Conservation (phyloP, 2,888 invertebrate species). For the Xestoiulus laeticollis region DNA sequence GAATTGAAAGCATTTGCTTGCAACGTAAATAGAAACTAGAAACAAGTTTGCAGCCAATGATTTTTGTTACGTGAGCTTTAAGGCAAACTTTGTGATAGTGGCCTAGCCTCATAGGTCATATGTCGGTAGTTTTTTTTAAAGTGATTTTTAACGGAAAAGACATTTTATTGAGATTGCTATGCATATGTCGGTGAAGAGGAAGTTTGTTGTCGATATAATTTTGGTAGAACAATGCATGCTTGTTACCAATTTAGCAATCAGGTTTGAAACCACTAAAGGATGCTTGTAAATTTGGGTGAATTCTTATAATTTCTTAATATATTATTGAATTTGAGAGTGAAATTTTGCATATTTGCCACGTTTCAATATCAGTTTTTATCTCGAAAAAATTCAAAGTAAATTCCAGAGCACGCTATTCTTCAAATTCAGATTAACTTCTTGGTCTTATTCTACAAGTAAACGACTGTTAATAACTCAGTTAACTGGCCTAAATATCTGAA, state of each 20-base stretch:
- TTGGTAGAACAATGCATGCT: neutral
- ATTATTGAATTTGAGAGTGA: neutral
- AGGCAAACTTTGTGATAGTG: neutral
- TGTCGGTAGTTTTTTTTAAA: neutral
- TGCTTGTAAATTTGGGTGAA: neutral
- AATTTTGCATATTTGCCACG: neutral
- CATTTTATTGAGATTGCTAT: neutral
- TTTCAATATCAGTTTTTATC: no score
- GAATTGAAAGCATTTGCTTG: neutral
- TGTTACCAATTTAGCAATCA: neutral
- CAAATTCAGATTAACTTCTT: neutral
- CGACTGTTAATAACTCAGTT: neutral
- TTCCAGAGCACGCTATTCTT: neutral
- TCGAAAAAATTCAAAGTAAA: neutral
- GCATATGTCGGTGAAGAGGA: neutral
- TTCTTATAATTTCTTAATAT: neutral
- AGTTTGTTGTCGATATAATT: neutral
- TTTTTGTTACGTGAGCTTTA: neutral
- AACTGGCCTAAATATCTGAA: neutral
- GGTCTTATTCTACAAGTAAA: neutral
- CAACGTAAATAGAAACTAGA: neutral
- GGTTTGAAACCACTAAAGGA: neutral
- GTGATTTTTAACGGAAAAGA: neutral
- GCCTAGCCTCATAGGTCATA: neutral
- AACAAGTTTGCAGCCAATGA: neutral